Conservation (phyloP, 2,113 vertebrate genomes). For the Ptilorrhoa leucosticta region DNA sequence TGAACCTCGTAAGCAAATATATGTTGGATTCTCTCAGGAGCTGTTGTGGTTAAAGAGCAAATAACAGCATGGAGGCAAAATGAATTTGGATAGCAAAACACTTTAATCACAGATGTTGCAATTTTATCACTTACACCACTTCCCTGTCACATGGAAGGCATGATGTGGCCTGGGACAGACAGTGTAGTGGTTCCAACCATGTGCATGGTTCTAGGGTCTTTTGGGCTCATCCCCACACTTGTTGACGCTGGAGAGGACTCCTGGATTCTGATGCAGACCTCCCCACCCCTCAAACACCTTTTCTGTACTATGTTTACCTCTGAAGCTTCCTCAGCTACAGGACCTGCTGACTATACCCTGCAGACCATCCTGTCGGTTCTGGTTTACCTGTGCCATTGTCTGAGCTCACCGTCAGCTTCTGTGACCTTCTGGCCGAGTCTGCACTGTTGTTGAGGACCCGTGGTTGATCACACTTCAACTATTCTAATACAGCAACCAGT, state of each 20-base stretch:
- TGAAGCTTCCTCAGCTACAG: not conserved
- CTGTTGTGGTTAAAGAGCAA: not conserved
- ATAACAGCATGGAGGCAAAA: not conserved
- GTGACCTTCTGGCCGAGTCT: fast-evolving
- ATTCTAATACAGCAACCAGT: not conserved
- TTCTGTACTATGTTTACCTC: not conserved
- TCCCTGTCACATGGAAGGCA: not conserved
- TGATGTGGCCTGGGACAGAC: not conserved
- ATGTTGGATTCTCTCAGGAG: not conserved
- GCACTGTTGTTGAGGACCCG: fast-evolving
- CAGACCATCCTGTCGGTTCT: not conserved
- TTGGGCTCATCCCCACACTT: not conserved
- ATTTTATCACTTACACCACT: not conserved
- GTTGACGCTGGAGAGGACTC: not conserved
- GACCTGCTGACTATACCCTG: not conserved
- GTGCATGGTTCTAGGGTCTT: not conserved
- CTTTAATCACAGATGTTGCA: not conserved
- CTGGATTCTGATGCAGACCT: not conserved
- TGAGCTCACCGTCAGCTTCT: not conserved
- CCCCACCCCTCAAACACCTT: too few relatives aligned
- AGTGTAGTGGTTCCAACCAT: not conserved
- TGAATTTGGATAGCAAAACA: not conserved
- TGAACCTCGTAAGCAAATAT: not conserved
- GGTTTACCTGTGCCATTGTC: fast-evolving
- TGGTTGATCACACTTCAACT: not conserved